Evolutionary conservation across 2,113 vertebrate species (phyloP), one percentile per base, ranked within the genome.

Genomic region (Cyprinodon brontotheroides): DNA sequence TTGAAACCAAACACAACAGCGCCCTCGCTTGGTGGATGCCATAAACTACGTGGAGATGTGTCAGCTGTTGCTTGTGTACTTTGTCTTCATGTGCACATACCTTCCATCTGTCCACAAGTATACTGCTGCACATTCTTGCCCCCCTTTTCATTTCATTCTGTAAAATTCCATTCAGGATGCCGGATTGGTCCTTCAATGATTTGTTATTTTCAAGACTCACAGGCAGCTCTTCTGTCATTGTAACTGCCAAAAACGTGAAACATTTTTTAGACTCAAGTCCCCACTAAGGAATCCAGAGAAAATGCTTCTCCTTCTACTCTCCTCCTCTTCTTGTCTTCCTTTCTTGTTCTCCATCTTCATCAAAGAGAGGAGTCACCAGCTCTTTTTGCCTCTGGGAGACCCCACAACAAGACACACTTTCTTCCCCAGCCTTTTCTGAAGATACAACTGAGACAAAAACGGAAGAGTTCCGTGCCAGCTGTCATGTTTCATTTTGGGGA

Each of bases 1-100:
- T 11, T 64, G 74, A 87, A 89, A 57, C 68, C 47, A 89, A 86
- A 91, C 92, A 80, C 91, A 86, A 91, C 86, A 91, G 89, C 90
- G 65, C 91, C 92, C 89, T 90, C 89, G 4, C 72, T 88, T 48
- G 91, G 85, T 61, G 53, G 41, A 37, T 40, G 20, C 48, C 0
- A 37, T 10, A 45, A 86, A 86, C 72, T 84, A 39, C 91, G 78
- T 20, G 4, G 3, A 17, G 62, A 38, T 39, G 59, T 36, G 40
- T 57, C 22, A 47, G 38, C 48, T 22, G 59, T 39, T 68, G 9
- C 50, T 69, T 59, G 60, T 22, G 20, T 11, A 43, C 57, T 79
- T 17, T 20, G 38, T 61, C 17, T 71, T 41, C 61, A 38, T 72
- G 12, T 10, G 10, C 72, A 29, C 59, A 64, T 53, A 29, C 4